Base-by-base conservation (phyloP, 2,113 vertebrate genomes). In the Menidia beryllina region DNA sequence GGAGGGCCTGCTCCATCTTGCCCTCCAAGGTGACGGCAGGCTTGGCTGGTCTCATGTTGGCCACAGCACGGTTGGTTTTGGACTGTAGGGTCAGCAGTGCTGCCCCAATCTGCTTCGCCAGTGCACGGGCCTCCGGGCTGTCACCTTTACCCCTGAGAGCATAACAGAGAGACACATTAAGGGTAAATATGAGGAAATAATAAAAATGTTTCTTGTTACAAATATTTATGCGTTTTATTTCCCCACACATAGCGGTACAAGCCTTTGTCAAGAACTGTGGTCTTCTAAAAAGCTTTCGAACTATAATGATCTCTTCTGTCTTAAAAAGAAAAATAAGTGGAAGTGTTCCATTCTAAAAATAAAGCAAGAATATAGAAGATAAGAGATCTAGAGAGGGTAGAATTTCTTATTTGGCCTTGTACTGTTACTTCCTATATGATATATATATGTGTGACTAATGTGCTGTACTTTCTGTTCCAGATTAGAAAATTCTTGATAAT, bases 1-100 rank as follows among this genome's bases (percentile, higher is more conserved):
- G 94, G 8, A 97, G 95, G 10, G 97, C 98, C 88, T 98, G 98
- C 67, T 99, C 98, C 79, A 99, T 98, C 90, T 99, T 99, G 48
- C 98, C 98, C 76, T 98, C 97, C 68, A 99, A 83, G 69, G 97
- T 97, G 43, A 99, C 94, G 1, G 97, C 98, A 54, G 97, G 95
- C 85, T 99, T 99, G 69, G 96, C 92, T 0, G 98, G 98, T 59
- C 97, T 94, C 41, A 96, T 98, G 84, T 96, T 98, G 60, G 96
- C 96, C 81, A 99, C 96, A 8, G 96, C 97, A n/a, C 91, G 93
- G 87, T 97, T 98, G 51, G 96, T 96, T 91, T 99, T 99, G 67
- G 95, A 95, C 92, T 99, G 98, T 58, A 99, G 89, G 60, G 95
- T 99, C 89, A 98, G 94, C 69, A 99, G 91, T 0, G 97, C 95